These are phyloP conservation scores for Myioborus miniatus DNA, from an alignment of 2,797 vertebrate genomes.

Conservation along the genomic window DNA sequence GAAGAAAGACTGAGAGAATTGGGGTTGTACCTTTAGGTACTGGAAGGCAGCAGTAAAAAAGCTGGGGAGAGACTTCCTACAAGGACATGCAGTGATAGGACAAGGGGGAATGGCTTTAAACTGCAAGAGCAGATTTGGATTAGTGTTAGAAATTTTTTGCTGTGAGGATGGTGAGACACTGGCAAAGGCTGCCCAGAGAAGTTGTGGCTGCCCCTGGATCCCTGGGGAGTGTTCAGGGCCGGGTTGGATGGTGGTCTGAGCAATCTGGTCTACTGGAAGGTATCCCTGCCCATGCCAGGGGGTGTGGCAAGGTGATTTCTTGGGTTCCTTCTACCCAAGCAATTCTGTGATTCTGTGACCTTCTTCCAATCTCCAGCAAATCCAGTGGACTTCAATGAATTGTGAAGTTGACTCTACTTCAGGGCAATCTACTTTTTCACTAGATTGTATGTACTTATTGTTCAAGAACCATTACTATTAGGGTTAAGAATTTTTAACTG, in stretches of 20 bases:
- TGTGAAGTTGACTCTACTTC: not conserved
- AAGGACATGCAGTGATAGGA: not conserved
- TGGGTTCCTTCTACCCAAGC: not conserved
- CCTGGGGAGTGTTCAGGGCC: not conserved
- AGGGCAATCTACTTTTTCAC: not conserved
- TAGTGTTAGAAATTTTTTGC: not conserved
- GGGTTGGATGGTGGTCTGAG: not conserved
- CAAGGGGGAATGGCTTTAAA: not conserved
- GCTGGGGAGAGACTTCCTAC: not conserved
- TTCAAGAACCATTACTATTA: not conserved
- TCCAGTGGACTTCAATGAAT: not conserved
- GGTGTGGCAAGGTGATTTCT: not conserved
- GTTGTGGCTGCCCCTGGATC: not conserved
- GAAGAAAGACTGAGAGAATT: not conserved
- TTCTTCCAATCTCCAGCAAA: not conserved
- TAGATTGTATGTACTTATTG: not conserved
- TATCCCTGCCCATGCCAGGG: not conserved
- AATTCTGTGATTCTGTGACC: not conserved
- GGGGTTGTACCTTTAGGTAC: not conserved
- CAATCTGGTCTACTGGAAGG: rapidly evolving
- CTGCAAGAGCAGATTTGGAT: not conserved
- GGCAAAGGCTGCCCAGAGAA: not conserved
- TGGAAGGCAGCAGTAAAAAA: not conserved
- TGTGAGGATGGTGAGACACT: not conserved
- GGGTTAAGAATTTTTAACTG: not conserved